Percentiles rank a stretch among this genome's conserved stretches.
phyloP scores from a whole-genome alignment of 2,888 invertebrate genomes.

The Blastobasis adustella region DNA sequence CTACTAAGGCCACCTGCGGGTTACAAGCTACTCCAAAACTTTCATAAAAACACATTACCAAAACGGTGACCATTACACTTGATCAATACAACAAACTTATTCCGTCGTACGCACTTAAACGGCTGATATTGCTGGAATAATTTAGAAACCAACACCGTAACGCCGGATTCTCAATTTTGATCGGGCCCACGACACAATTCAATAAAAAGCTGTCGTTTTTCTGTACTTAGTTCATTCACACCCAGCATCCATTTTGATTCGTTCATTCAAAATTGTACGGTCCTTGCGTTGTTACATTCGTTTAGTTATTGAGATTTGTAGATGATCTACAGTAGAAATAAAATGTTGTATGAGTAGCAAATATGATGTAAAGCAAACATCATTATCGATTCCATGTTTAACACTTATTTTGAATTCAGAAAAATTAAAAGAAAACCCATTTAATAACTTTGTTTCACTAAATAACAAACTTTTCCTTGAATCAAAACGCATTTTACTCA shows the following conservation, averaged over 20 bases:
- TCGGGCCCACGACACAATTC: slow-evolving; percentile 71
- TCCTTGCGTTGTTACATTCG: slow-evolving; percentile 38
- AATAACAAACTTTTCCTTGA: no score
- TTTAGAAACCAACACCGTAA: slow-evolving; percentile 52
- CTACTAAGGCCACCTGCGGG: slow-evolving; percentile 69
- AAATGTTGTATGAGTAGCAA: no score
- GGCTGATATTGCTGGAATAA: slow-evolving; percentile 47
- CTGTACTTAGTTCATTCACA: slow-evolving; percentile 74
- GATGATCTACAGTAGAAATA: not conserved
- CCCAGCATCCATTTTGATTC: slow-evolving; percentile 76
- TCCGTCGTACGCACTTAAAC: slow-evolving; percentile 38
- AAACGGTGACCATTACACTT: slow-evolving; percentile 64
- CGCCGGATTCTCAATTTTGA: slow-evolving; percentile 62
- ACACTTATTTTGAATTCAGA: no score
- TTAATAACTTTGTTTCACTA: no score
- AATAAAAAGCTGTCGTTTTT: slow-evolving; percentile 73
- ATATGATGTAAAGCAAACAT: no score
- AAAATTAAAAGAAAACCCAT: no score
- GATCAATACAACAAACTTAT: slow-evolving; percentile 37
- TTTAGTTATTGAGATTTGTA: slow-evolving; percentile 24
- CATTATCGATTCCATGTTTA: no score
- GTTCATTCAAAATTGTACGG: slow-evolving; percentile 69
- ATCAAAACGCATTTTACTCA: no score
- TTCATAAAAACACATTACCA: slow-evolving; percentile 70
- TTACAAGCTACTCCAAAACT: slow-evolving; percentile 55